A percentile compares a stretch with the other conserved stretches of the same genome.
Evolutionary conservation across 2,113 vertebrate genomes (phyloP).

Genomic region (Choloepus hoffmanni): DNA sequence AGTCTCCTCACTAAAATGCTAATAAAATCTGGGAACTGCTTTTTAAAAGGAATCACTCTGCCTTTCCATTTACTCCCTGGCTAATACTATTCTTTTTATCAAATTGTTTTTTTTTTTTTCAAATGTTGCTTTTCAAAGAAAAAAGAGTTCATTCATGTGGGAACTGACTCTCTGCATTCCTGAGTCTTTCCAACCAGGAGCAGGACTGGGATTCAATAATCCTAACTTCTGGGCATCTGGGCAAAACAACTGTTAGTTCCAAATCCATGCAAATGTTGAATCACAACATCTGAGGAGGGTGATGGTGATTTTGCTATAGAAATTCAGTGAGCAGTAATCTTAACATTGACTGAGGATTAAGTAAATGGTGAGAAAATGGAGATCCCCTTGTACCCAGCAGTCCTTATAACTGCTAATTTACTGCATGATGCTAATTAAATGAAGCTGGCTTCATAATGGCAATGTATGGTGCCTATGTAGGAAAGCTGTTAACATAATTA

Average conservation of each 20-base stretch:
- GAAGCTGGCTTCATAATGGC: slow-evolving; percentile 86
- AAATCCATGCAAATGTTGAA: slow-evolving; percentile 71
- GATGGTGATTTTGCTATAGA: slow-evolving; percentile 72
- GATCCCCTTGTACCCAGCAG: slow-evolving; percentile 83
- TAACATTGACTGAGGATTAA: slow-evolving; percentile 87
- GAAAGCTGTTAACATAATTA: slow-evolving; percentile 88
- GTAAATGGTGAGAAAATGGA: slow-evolving; percentile 87
- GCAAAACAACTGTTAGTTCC: slow-evolving; percentile 32
- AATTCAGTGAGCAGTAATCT: slow-evolving; percentile 81
- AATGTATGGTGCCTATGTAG: slow-evolving; percentile 84
- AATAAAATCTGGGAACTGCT: neutral
- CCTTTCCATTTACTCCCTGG: slow-evolving; percentile 13
- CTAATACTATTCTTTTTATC: slow-evolving; percentile 13
- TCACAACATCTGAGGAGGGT: slow-evolving; percentile 65
- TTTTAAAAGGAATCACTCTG: slow-evolving; percentile 44
- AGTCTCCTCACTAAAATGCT: neutral
- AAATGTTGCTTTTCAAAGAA: slow-evolving; percentile 50
- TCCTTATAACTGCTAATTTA: slow-evolving; percentile 88
- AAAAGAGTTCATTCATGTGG: slow-evolving; percentile 27
- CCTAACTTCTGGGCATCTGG: slow-evolving; percentile 54
- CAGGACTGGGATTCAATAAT: slow-evolving; percentile 37
- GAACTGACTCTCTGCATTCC: slow-evolving; percentile 4
- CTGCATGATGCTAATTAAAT: slow-evolving; percentile 88
- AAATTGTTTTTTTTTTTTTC: neutral
- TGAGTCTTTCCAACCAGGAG: slow-evolving; percentile 51